Evolutionary conservation across 2,888 invertebrate genomes (phyloP).

Genomic region (Oscheius sp.): DNA sequence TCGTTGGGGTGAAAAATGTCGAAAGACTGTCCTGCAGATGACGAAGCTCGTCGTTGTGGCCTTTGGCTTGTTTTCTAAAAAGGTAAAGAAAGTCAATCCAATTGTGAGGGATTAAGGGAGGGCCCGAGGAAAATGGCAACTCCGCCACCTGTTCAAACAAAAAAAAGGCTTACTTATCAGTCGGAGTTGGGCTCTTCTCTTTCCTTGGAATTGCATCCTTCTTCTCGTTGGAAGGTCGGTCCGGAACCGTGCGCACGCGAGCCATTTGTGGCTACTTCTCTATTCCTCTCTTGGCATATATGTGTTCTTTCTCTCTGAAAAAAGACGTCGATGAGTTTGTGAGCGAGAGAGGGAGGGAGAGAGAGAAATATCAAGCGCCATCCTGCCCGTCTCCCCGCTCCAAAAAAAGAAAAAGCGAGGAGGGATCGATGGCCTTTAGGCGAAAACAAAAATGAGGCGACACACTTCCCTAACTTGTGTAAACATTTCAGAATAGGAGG

Average conservation of each 20-base stretch:
- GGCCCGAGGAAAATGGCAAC: no score
- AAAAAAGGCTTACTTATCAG: no score
- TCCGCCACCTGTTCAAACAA: no score
- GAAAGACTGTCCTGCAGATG: constrained; percentile 46
- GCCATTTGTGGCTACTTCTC: constrained; percentile 20
- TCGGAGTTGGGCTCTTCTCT: no score
- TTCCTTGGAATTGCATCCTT: no score
- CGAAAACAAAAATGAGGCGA: constrained; percentile 22
- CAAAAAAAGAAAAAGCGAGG: no score
- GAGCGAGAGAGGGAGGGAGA: not conserved
- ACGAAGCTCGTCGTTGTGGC: constrained; percentile 1
- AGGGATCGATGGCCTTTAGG: constrained; percentile 16
- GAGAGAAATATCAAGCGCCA: constrained; percentile 19
- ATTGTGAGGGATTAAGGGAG: no score
- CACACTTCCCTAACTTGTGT: not conserved
- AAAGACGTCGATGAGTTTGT: constrained; percentile 5
- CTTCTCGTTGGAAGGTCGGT: constrained; percentile 10
- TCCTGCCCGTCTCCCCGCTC: no score
- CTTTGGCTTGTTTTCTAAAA: constrained; percentile 7
- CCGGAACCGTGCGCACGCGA: constrained; percentile 15
- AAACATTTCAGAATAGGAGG: not conserved
- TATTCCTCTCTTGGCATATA: not conserved
- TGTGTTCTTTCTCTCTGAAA: not conserved
- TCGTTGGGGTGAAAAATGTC: constrained; percentile 49
- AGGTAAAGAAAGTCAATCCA: no score